A percentile compares a stretch with the other conserved stretches of the same genome.
These are phyloP conservation scores for Miniopterus natalensis DNA, from an alignment of 2,113 vertebrate genomes.

Conservation along the genomic window DNA sequence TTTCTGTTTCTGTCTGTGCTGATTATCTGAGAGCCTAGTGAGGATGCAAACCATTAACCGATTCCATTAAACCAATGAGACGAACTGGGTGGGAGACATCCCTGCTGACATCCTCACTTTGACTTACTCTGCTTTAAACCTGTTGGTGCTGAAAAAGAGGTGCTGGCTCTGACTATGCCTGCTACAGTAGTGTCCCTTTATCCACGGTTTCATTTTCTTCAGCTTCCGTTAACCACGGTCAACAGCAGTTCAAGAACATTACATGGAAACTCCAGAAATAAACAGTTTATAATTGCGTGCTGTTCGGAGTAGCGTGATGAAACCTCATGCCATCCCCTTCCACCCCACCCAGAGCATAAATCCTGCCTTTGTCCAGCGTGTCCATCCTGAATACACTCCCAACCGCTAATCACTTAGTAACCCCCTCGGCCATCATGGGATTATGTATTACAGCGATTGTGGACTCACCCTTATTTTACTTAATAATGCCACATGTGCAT, in stretches of 20 bases:
- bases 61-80: neutral
- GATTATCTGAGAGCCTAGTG: neutral
- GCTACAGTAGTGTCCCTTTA: neutral
- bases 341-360: neutral
- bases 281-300: neutral
- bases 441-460: neutral
- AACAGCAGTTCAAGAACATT: neutral
- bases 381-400: neutral
- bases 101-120: neutral
- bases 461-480: neutral
- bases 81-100: neutral
- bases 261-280: neutral
- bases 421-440: neutral
- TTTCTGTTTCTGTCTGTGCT: neutral
- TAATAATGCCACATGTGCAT: neutral
- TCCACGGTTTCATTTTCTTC: neutral
- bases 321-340: neutral
- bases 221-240: neutral
- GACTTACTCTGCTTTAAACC: slow-evolving; percentile 45
- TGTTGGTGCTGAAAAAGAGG: neutral
- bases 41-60: neutral
- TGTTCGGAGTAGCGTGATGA: neutral
- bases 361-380: neutral
- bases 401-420: neutral
- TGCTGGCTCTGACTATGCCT: neutral